Conservation (phyloP, 2,888 invertebrate species). For the Lasioglossum villosulum region DNA sequence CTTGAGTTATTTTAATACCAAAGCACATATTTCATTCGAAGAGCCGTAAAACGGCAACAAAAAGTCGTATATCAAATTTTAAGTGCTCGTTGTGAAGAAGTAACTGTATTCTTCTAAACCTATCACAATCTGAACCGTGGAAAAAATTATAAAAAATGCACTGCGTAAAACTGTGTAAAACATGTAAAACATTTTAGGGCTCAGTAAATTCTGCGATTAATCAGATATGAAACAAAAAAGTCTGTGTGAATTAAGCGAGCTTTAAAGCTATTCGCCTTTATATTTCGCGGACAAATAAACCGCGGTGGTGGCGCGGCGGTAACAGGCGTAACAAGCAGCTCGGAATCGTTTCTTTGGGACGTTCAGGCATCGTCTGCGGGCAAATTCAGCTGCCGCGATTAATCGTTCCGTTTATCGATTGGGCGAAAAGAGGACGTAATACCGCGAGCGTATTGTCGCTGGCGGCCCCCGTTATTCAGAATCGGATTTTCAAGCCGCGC, state of each 20-base stretch:
- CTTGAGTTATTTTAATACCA: no score
- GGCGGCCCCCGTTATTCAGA: constrained; percentile 26
- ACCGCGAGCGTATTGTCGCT: constrained; percentile 44
- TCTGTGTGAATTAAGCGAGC: not conserved
- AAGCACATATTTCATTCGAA: no score
- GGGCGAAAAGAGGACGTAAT: constrained; percentile 39
- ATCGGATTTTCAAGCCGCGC: constrained; percentile 41
- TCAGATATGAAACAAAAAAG: not conserved
- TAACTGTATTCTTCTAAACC: no score
- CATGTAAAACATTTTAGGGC: no score
- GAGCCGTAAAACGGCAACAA: no score
- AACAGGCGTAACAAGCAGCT: not conserved
- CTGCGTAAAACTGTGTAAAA: no score
- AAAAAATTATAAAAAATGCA: no score
- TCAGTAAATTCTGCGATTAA: no score
- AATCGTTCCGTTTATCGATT: constrained; percentile 49
- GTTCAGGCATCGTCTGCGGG: not conserved
- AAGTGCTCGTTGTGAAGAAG: no score
- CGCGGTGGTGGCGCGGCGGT: not conserved
- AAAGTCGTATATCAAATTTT: no score
- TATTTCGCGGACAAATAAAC: not conserved
- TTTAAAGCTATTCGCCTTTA: not conserved
- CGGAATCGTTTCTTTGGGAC: not conserved
- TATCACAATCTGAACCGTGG: no score
- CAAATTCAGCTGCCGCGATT: constrained; percentile 36